A percentile compares a stretch with the other conserved stretches of the same genome.
phyloP scores from a whole-genome alignment of 30 jellyfish, hydroid and myxozoan genomes.

The Clytia hemisphaerica region DNA sequence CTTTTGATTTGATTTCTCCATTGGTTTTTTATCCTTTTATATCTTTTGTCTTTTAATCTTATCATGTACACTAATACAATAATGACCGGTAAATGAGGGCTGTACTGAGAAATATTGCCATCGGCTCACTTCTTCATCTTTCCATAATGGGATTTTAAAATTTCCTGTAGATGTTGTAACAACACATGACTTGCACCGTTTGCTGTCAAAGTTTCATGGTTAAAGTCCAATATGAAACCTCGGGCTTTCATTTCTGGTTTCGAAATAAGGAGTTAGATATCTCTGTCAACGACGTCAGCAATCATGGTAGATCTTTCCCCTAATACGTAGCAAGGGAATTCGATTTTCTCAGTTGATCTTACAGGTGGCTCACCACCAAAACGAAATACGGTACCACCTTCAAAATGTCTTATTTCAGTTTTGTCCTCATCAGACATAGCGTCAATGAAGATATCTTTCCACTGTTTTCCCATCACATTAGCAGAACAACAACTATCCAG shows the following conservation, averaged over 20 bases:
- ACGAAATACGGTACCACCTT: slow-evolving; percentile 24
- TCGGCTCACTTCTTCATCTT: slow-evolving; percentile 1
- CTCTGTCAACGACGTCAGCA: slow-evolving; percentile 27
- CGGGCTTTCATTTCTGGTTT: slow-evolving; percentile 23
- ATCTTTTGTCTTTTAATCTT: no score
- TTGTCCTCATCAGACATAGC: slow-evolving; percentile 22
- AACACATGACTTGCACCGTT: slow-evolving; percentile 4
- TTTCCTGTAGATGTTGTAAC: slow-evolving; percentile 29
- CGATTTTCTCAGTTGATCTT: slow-evolving; percentile 12
- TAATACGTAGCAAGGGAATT: slow-evolving; percentile 6
- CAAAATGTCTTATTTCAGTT: background rate
- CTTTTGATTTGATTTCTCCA: no score
- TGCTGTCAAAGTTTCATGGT: slow-evolving; percentile 18
- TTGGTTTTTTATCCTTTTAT: no score
- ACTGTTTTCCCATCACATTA: slow-evolving; percentile 25
- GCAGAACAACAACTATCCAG: slow-evolving; percentile 11
- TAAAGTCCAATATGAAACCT: slow-evolving; percentile 21
- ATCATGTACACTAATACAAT: no score
- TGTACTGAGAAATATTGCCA: no score
- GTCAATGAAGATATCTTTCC: slow-evolving; percentile 29
- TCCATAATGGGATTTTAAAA: slow-evolving; percentile 22
- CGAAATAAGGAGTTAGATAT: slow-evolving; percentile 3
- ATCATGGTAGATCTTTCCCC: slow-evolving; percentile 28
- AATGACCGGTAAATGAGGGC: no score
- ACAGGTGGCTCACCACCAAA: slow-evolving; percentile 29